Evolutionary conservation across 2,888 invertebrate genomes (phyloP), one percentile per base, ranked within the genome.

Genomic region (Eupithecia vulgata): DNA sequence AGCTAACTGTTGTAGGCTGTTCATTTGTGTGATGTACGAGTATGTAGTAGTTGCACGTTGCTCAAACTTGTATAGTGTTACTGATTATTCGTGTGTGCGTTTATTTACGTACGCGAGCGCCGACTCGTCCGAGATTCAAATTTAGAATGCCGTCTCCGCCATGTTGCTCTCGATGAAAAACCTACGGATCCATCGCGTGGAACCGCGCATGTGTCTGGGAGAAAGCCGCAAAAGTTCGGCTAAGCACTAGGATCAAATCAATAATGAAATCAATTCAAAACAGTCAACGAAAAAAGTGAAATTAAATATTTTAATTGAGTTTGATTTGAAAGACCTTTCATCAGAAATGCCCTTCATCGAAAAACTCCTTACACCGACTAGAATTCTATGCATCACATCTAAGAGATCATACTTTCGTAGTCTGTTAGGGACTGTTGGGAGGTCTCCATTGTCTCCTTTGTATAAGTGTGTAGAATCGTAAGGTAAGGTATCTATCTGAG

Each of bases 111-210:
- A 93, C 92, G 91, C 93, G 92, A 93, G 94, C 94, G 92, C 93
- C 94, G 93, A 94, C 94, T 93, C 94, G 94, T 92, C 94, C 94
- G 94, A 93, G 94, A 92, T 94, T 93, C 94, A 93, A 94, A 94
- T 91, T 92, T 94, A 94, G 94, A 94, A 93, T 92, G 87, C 91
- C 92, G 91, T 91, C 93, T 91, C 93, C 94, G 94, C 94, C 94
- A 94, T 94, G 94, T 94, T 94, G 94, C 90, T 92, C 90, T 91
- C 89, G 82, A 91, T 91, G 93, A 91, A 93, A 94, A 94, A 93
- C 90, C 92, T 91, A 93, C 90, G n/a, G 88, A 92, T 88, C 91
- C 88, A 90, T 90, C 87, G 88, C 84, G 84, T 87, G 85, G 85
- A 88, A 89, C 84, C 81, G 85, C 86, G 86, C 85, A 88, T 88